Evolutionary conservation across 1,140 invertebrate species (phyloP).

Genomic region (Aphelenchoides fujianensis): DNA sequence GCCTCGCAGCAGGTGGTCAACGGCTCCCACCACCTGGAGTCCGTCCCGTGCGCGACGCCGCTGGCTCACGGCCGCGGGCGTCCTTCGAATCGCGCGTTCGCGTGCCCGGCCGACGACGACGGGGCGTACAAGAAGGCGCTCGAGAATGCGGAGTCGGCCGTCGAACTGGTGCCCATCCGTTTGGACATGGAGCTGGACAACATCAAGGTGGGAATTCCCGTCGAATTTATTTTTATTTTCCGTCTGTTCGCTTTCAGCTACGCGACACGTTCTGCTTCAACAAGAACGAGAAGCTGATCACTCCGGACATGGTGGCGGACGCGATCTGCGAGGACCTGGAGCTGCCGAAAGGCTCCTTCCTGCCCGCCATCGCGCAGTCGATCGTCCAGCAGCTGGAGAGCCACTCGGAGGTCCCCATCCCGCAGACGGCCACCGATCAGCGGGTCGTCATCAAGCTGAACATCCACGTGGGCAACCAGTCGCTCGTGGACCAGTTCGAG

Average conservation of each 20-base stretch:
- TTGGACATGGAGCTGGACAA: slow-evolving; percentile 99
- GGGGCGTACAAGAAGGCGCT: slow-evolving; percentile 68
- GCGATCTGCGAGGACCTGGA: slow-evolving; percentile 97
- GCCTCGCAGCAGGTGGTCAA: slow-evolving; percentile 85
- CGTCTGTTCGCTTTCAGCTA: slow-evolving; percentile 34
- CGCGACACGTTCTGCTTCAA: slow-evolving; percentile 60
- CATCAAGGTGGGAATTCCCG: slow-evolving; percentile 94
- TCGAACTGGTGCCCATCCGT: slow-evolving; percentile 90
- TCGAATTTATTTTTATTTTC: slow-evolving; percentile 76
- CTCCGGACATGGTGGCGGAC: slow-evolving; percentile 97
- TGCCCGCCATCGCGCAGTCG: slow-evolving; percentile 89
- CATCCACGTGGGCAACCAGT: slow-evolving; percentile 98
- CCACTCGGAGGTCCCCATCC: slow-evolving; percentile 67
- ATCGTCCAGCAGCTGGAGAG: slow-evolving; percentile 94
- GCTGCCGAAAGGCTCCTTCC: slow-evolving; percentile 89
- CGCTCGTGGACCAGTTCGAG: slow-evolving; percentile 96
- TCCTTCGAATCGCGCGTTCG: slow-evolving; percentile 45
- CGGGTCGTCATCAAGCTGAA: slow-evolving; percentile 95
- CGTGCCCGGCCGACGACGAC: slow-evolving; percentile 50
- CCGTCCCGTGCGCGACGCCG: slow-evolving; percentile 95
- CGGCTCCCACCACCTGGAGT: slow-evolving; percentile 94
- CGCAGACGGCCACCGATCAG: slow-evolving; percentile 80
- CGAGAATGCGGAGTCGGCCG: slow-evolving; percentile 85
- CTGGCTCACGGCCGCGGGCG: slow-evolving; percentile 69
- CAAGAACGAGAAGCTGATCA: slow-evolving; percentile 79